Percentiles rank a stretch among this genome's conserved stretches.
phyloP scores from a whole-genome alignment of 2,113 vertebrate genomes.

The Paramisgurnus dabryanus region DNA sequence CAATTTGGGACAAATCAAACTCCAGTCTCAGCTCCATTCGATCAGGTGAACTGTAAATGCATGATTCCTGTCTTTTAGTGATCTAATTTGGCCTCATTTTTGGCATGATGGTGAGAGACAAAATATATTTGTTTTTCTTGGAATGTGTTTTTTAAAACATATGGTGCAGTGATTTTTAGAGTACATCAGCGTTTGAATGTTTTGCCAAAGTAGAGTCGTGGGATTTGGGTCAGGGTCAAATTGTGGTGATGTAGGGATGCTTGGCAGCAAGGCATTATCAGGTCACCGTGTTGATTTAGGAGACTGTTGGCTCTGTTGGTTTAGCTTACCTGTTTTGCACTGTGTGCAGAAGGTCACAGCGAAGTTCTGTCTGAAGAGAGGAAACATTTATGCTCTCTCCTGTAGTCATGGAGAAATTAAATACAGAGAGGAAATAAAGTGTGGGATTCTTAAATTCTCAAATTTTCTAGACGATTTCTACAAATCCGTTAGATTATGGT shows the following conservation, averaged over 20 bases:
- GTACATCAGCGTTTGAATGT: constrained; percentile 9
- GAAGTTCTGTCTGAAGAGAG: neutral
- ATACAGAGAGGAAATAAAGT: neutral
- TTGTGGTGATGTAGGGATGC: constrained; percentile 28
- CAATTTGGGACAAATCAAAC: neutral
- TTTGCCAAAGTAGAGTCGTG: constrained; percentile 18
- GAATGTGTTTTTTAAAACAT: constrained; percentile 33
- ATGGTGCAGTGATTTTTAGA: constrained; percentile 25
- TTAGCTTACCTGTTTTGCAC: constrained; percentile 6
- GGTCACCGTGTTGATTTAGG: constrained; percentile 64
- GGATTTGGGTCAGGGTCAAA: constrained; percentile 32
- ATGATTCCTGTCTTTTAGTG: constrained; percentile 23
- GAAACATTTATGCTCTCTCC: neutral
- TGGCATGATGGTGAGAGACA: constrained; percentile 3
- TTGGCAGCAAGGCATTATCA: constrained; percentile 40
- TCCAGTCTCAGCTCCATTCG: neutral
- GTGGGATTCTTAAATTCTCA: no score
- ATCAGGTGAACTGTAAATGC: neutral
- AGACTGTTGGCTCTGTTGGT: constrained; percentile 46
- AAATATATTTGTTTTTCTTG: constrained; percentile 39
- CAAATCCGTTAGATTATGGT: neutral
- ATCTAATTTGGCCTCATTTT: constrained; percentile 27
- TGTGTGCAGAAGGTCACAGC: neutral
- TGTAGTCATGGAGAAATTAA: neutral
- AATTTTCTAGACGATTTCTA: no score